Evolutionary conservation across 2,888 invertebrate genomes (phyloP).

Genomic region (Acleris literana): DNA sequence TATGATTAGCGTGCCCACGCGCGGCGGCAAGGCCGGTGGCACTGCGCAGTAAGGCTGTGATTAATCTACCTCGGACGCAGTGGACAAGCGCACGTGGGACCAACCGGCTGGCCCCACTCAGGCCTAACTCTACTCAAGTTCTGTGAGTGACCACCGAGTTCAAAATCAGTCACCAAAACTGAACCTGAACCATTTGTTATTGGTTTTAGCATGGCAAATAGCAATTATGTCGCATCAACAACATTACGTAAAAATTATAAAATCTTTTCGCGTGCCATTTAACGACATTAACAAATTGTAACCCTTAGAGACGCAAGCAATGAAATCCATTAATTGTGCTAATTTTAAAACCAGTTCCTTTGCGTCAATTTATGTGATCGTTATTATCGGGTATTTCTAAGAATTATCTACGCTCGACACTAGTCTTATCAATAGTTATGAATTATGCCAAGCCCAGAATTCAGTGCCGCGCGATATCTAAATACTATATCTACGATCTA

Average conservation of each 20-base stretch:
- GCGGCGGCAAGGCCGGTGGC: constrained; percentile 65
- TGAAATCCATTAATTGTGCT: not conserved
- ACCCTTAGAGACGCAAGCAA: constrained; percentile 6
- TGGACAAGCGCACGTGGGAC: constrained; percentile 67
- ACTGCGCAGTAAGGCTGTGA: constrained; percentile 80
- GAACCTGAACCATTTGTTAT: no score
- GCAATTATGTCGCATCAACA: not conserved
- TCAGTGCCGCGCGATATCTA: constrained; percentile 25
- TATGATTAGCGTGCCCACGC: constrained; percentile 77
- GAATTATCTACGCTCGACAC: constrained; percentile 4
- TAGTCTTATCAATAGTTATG: constrained; percentile 6
- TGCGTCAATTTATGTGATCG: constrained; percentile 1
- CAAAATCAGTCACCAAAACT: no score
- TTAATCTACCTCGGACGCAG: constrained; percentile 71
- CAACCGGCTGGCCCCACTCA: constrained; percentile 57
- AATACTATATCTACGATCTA: constrained; percentile 26
- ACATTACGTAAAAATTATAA: constrained; percentile 1
- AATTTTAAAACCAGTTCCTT: constrained; percentile 5
- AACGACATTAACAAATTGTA: not conserved
- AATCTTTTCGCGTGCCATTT: constrained; percentile 26
- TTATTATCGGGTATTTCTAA: not conserved
- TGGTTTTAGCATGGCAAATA: no score
- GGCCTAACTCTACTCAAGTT: constrained; percentile 31
- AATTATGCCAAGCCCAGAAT: constrained; percentile 10
- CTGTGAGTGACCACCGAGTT: constrained; percentile 36